A percentile compares a stretch with the other conserved stretches of the same genome.
These are phyloP conservation scores for Porites divaricata DNA, from an alignment of 92 coral and sea anemone genomes.

Conservation along the genomic window DNA sequence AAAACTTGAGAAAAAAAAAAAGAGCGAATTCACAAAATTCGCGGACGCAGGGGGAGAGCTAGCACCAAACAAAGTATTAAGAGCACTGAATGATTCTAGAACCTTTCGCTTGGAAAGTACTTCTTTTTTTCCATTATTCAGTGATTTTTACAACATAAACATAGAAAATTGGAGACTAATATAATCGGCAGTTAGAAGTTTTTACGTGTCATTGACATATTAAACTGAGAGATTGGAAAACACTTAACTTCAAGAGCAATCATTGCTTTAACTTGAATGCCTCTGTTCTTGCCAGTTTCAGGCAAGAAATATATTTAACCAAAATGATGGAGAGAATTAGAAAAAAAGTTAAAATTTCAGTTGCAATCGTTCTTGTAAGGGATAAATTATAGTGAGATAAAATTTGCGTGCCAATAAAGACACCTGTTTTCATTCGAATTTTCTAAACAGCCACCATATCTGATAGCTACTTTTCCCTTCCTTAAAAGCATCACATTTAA, in stretches of 20 bases:
- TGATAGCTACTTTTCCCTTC: not conserved
- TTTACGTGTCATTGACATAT: not conserved
- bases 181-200: not conserved
- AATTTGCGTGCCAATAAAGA: not conserved
- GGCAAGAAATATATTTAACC: not conserved
- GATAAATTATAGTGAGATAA: not conserved
- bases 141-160: not conserved
- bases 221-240: not conserved
- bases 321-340: not conserved
- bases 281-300: not conserved
- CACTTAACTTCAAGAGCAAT: not conserved
- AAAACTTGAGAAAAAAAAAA: not conserved
- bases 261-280: not conserved
- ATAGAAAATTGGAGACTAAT: not conserved
- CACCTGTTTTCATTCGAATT: conserved; percentile 27
- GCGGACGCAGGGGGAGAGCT: not conserved
- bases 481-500: conserved; percentile 20
- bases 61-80: not conserved
- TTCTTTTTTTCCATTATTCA: not conserved
- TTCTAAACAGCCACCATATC: conserved; percentile 40
- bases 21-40: not conserved
- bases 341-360: not conserved
- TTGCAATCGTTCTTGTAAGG: not conserved
- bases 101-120: not conserved
- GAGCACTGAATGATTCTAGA: not conserved